Evolutionary conservation across 2,797 vertebrate genomes (phyloP).

Genomic region (Sebastes trivittatus): DNA sequence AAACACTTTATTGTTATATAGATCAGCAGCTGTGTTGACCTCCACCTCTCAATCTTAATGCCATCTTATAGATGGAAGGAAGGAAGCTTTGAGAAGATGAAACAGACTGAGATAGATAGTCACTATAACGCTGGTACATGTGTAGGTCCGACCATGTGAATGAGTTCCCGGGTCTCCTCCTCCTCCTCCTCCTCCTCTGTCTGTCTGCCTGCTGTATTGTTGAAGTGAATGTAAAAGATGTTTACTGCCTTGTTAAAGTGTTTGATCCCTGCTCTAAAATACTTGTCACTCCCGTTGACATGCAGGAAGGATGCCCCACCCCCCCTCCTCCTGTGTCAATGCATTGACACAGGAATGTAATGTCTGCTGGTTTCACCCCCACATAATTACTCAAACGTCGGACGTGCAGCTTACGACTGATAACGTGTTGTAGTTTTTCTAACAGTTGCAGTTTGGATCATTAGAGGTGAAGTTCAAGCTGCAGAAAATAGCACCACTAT

Average conservation of each 20-base stretch:
- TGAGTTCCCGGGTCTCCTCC: conserved; percentile 29
- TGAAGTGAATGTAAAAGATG: conserved; percentile 29
- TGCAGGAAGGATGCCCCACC: conserved; percentile 42
- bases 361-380: not conserved
- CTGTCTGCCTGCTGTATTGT: conserved; percentile 51
- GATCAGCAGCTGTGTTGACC: not conserved
- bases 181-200: conserved; percentile 13
- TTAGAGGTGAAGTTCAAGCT: not conserved
- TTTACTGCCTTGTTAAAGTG: conserved; percentile 57
- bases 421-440: not conserved
- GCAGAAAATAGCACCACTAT: not conserved
- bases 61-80: not conserved
- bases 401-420: not conserved
- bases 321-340: not conserved
- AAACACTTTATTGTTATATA: not conserved
- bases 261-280: conserved; percentile 62
- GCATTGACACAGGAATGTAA: conserved; percentile 46
- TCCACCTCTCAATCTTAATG: not conserved
- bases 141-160: not conserved
- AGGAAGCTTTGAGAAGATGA: not conserved
- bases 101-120: not conserved
- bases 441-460: not conserved
- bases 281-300: conserved; percentile 38
- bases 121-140: not conserved
- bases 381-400: not conserved